A percentile compares a stretch with the other conserved stretches of the same genome.
Evolutionary conservation across 1,140 invertebrate genomes (phyloP).

Genomic region (Leptinotarsa lineolata): DNA sequence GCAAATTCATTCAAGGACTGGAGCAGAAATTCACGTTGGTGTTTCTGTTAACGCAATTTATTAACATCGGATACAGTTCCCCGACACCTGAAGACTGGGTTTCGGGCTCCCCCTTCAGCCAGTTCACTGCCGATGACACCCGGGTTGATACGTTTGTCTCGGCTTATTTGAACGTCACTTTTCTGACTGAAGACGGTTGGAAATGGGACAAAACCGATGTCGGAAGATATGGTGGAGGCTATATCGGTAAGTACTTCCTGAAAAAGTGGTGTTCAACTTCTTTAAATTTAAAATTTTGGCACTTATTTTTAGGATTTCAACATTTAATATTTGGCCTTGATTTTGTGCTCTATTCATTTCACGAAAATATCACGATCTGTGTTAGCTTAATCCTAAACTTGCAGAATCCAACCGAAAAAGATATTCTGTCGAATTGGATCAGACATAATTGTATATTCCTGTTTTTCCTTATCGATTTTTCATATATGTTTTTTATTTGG

Average conservation of each 20-base stretch:
- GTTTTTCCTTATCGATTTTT: too few relatives aligned
- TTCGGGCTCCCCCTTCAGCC: constrained; percentile 41
- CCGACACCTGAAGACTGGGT: constrained; percentile 44
- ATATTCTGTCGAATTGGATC: too few relatives aligned
- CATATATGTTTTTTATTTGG: too few relatives aligned
- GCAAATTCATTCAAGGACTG: neutral
- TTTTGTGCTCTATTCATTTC: too few relatives aligned
- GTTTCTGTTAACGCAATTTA: neutral
- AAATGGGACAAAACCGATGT: constrained; percentile 60
- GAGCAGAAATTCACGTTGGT: neutral
- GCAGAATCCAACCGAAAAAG: too few relatives aligned
- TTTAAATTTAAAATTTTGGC: neutral
- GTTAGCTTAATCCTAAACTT: too few relatives aligned
- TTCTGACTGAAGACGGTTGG: constrained; percentile 48
- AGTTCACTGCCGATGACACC: constrained; percentile 40
- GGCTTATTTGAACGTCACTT: constrained; percentile 57
- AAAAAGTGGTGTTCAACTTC: neutral
- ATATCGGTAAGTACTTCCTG: constrained; percentile 54
- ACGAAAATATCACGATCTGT: too few relatives aligned
- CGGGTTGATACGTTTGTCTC: constrained; percentile 47
- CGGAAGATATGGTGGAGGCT: constrained; percentile 72
- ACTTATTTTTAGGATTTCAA: too few relatives aligned
- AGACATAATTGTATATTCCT: too few relatives aligned
- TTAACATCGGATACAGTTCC: neutral
- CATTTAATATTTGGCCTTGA: too few relatives aligned